phyloP scores from a whole-genome alignment of 2,797 vertebrate species.

The Mallotus villosus region DNA sequence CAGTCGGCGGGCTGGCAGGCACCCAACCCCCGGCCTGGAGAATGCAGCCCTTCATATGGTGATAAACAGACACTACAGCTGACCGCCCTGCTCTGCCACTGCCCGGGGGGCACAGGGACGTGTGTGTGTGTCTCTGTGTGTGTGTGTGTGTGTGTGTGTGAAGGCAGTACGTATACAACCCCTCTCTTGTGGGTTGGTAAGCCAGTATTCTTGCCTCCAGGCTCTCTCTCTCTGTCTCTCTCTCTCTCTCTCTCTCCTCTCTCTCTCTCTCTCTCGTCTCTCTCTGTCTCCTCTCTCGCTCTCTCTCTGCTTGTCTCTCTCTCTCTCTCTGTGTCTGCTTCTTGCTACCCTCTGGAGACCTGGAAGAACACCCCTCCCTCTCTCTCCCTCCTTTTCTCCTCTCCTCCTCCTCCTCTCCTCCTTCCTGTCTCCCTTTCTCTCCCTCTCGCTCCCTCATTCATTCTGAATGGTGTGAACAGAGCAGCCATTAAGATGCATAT shows the following conservation, averaged over 20 bases:
- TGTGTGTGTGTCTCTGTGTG: too few species aligned
- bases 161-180: constrained; percentile 9
- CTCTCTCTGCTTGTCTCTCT: constrained; percentile 10
- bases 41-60: constrained; percentile 80
- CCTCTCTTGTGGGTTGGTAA: constrained; percentile 3
- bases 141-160: too few species aligned
- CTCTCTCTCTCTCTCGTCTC: background rate
- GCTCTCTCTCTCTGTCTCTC: constrained; percentile 1
- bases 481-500: constrained; percentile 73
- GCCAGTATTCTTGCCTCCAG: constrained; percentile 5
- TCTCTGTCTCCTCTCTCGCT: constrained; percentile 6
- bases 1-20: constrained; percentile 80
- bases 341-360: too few species aligned
- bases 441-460: background rate
- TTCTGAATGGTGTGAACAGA: too few species aligned
- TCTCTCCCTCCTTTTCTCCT: too few species aligned
- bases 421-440: too few species aligned
- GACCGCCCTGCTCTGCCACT: constrained; percentile 18
- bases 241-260: background rate
- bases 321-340: background rate
- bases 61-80: constrained; percentile 73
- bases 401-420: too few species aligned
- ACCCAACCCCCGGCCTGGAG: constrained; percentile 77
- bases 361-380: too few species aligned
- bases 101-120: background rate